Base-by-base conservation (phyloP, 2,797 vertebrate species). In the Tamandua tetradactyla region DNA sequence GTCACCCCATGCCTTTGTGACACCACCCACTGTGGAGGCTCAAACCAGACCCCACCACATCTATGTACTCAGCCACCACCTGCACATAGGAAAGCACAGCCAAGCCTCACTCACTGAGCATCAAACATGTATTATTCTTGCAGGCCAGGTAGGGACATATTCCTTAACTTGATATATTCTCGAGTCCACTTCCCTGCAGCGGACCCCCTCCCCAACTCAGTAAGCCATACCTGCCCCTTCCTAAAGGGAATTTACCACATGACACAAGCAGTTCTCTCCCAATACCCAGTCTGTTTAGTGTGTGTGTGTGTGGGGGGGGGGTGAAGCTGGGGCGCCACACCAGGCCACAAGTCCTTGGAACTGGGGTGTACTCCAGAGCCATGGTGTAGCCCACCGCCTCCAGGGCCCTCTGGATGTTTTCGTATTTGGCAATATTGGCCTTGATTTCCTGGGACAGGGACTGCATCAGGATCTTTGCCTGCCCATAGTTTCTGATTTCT, bases 381-480 rank as follows among this genome's bases (percentile, higher is more conserved):
- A 99, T 99, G 0, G 99, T 99, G 98, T 99, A 99, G 1, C 99
- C 99, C 89, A 99, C 99, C 0, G 99, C 99, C 96, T 99, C 99
- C 94, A 99, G 98, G 0, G 99, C 98, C 0, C 98, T 98, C 98
- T 99, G 99, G 90, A 99, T 98, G 98, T 99, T 99, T 97, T 99
- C 99, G 0, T 99, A 99, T 98, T 99, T 99, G 96, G 99, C 98
- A 14, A 98, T 97, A 0, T 99, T 99, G 0, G 98, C 98, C 89
- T 98, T 99, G 98, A 99, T 99, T 95, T 99, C 99, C 97, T 99
- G 99, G 0, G 99, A 99, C 93, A 99, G 98, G n/a, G 99, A 98
- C 98, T 99, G 99, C 88, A 99, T 99, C 97, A 99, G 98, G 98
- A 99, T 99, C 98, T 99, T 99, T 0, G 99, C 98, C 99, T 99